These are phyloP conservation scores for Drosophila neocordata DNA, from an alignment of 1,140 invertebrate species.

Conservation along the genomic window DNA sequence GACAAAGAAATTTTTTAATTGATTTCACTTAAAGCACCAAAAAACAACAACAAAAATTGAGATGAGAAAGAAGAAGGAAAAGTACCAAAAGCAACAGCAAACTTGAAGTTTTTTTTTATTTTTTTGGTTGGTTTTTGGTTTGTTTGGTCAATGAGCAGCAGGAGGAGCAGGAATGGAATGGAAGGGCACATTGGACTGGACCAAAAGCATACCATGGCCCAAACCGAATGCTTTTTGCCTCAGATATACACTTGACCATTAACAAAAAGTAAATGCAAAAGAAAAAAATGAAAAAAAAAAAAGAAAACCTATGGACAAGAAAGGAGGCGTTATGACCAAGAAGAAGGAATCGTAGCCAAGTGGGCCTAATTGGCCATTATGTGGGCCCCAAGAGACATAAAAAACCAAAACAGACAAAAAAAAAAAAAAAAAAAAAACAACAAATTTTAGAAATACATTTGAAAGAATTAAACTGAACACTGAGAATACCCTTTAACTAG, in stretches of 20 bases:
- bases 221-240: constrained; percentile 22
- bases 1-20: constrained; percentile 81
- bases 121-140: constrained; percentile 35
- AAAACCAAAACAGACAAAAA: constrained; percentile 38
- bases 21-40: constrained; percentile 78
- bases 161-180: constrained; percentile 13
- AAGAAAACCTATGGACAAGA: neutral
- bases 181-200: constrained; percentile 29
- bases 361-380: constrained; percentile 75
- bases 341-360: constrained; percentile 38
- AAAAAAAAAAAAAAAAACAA: constrained; percentile 14
- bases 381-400: constrained; percentile 43
- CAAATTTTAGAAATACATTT: neutral
- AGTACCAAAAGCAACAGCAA: constrained; percentile 42
- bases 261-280: constrained; percentile 48
- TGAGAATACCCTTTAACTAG: too few species aligned
- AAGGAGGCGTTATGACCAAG: constrained; percentile 23
- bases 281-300: too few species aligned
- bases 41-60: constrained; percentile 18
- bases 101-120: constrained; percentile 50
- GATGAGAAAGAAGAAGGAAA: constrained; percentile 42
- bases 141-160: constrained; percentile 27
- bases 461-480: neutral
- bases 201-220: constrained; percentile 16
- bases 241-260: constrained; percentile 66